Conservation (phyloP, 1,140 invertebrate genomes). For the Aplysia californica region DNA sequence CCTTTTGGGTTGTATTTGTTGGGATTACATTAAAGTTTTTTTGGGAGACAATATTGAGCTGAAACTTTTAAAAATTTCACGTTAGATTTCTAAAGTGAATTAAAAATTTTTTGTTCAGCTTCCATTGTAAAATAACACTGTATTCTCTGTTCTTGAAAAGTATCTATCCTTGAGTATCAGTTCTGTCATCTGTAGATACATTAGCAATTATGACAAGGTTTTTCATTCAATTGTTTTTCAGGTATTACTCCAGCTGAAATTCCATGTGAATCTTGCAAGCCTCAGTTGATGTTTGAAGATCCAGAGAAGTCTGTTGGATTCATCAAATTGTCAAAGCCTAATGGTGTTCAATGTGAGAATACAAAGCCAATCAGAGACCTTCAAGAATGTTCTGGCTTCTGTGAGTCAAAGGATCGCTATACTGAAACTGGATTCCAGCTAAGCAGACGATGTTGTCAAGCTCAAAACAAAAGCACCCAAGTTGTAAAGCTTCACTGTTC, state of each 20-base stretch:
- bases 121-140: background rate
- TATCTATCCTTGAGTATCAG: background rate
- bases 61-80: too few species aligned
- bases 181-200: background rate
- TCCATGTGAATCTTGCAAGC: background rate
- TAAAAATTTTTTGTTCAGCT: background rate
- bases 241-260: background rate
- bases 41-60: too few species aligned
- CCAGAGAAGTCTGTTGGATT: background rate
- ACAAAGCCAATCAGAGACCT: background rate
- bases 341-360: constrained; percentile 2
- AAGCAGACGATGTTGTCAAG: background rate
- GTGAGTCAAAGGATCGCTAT: background rate
- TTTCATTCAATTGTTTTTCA: background rate
- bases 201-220: background rate
- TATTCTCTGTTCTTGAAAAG: background rate
- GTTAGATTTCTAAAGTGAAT: background rate
- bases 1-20: too few species aligned
- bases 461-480: background rate
- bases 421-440: background rate
- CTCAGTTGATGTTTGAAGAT: background rate
- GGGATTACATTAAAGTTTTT: too few species aligned
- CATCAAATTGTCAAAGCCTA: background rate
- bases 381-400: background rate
- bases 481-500: background rate